phyloP scores from a whole-genome alignment of 2,113 vertebrate genomes.

The Aleadryas rufinucha region DNA sequence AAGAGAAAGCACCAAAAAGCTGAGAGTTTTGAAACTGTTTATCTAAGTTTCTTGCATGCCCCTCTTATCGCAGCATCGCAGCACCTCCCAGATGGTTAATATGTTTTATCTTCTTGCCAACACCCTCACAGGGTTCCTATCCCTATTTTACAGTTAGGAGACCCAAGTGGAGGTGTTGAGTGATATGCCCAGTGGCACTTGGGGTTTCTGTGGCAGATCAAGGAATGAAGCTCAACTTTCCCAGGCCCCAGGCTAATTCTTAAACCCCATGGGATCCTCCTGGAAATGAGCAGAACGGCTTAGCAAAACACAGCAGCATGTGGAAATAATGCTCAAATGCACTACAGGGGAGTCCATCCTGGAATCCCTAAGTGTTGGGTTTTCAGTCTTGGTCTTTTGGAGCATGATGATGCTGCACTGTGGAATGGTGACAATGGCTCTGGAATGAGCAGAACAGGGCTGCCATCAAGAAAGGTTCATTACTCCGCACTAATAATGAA shows the following conservation, averaged over 20 bases:
- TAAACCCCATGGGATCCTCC: slow-evolving; percentile 13
- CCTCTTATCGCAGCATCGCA: slow-evolving; percentile 15
- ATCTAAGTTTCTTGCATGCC: slow-evolving; percentile 17
- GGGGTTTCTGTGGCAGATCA: slow-evolving; percentile 57
- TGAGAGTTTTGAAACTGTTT: slow-evolving; percentile 33
- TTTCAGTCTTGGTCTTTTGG: neutral
- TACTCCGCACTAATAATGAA: neutral
- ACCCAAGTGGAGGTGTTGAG: slow-evolving; percentile 16
- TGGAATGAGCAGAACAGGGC: neutral
- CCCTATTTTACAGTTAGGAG: slow-evolving; percentile 32
- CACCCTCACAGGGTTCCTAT: slow-evolving; percentile 31
- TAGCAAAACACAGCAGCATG: neutral
- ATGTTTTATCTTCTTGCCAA: slow-evolving; percentile 41
- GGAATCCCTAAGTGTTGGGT: neutral
- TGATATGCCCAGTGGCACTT: slow-evolving; percentile 48
- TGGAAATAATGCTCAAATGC: neutral
- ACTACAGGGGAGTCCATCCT: neutral
- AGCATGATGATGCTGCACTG: neutral
- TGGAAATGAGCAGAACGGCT: slow-evolving; percentile 6
- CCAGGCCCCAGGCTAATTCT: slow-evolving; percentile 38
- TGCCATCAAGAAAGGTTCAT: neutral
- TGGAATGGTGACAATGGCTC: neutral
- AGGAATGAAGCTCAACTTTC: slow-evolving; percentile 44
- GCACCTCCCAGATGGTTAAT: slow-evolving; percentile 8
- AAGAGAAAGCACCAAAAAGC: neutral